Evolutionary conservation across 2,888 invertebrate species (phyloP), one percentile per base, ranked within the genome.

Genomic region (Endotricha flammealis): DNA sequence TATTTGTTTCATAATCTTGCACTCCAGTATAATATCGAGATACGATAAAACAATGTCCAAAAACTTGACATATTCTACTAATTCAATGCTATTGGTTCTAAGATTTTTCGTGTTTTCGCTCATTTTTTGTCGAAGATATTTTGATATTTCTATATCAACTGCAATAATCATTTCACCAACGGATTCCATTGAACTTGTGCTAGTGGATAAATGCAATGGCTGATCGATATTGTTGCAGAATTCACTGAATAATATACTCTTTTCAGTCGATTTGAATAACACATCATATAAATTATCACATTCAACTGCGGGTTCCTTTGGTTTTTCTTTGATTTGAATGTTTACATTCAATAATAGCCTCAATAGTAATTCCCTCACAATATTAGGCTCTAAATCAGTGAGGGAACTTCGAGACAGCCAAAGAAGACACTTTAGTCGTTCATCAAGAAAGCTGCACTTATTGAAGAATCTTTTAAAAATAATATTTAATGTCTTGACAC

Each of bases 291-390:
- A 46, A 27, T 45, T 34, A 31, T 60, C 48, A 29, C 34, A 39
- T 24, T 52, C 49, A 8, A 37, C 3, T 24, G 14, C 38, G 16
- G 22, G 36, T 9, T 12, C 12, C 16, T 12, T 7, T 9, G 10
- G 29, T 5, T 7, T 22, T 16, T 36, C 30, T 2, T 34, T 17
- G 4, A 48, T 31, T 20, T 41, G 41, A n/a, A 78, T 42, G 45
- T 83, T 86, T 42, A 80, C 78, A 48, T 66, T 71, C 5, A 71
- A 55, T 8, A 79, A 38, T 4, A 87, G 46, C 38, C 71, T 64
- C 20, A 72, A 50, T 11, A 83, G 38, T 32, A 86, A 46, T 28
- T 73, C 61, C 43, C 53, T 57, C 7, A 64, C 37, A 41, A 39
- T 48, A 10, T 32, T 12, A 4, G 53, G 40, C 39, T 62, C 46